Evolutionary conservation across 2,888 invertebrate genomes (phyloP).

Genomic region (Trichopria drosophilae): DNA sequence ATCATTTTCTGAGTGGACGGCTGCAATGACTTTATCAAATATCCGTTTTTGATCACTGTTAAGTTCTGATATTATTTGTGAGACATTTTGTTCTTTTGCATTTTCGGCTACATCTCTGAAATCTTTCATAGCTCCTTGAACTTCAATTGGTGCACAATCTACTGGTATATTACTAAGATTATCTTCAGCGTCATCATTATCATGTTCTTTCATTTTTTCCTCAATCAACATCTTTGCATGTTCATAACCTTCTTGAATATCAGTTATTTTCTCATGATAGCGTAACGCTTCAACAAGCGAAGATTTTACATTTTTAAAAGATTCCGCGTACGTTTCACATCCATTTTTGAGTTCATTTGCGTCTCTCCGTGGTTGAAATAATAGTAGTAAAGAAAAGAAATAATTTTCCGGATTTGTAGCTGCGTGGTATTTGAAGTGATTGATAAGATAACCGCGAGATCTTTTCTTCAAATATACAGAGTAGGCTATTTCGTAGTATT

Average conservation of each 20-base stretch:
- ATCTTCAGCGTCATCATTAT: background rate
- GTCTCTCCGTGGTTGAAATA: constrained; percentile 30
- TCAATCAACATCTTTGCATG: background rate
- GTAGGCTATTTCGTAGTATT: constrained; percentile 6
- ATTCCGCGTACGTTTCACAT: constrained; percentile 26
- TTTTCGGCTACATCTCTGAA: constrained; percentile 6
- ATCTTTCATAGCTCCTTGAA: constrained; percentile 22
- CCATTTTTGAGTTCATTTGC: constrained; percentile 18
- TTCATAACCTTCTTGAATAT: background rate
- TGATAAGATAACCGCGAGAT: constrained; percentile 40
- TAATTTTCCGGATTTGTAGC: constrained; percentile 22
- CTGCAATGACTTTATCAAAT: constrained; percentile 25
- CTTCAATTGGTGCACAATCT: constrained; percentile 22
- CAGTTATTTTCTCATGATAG: constrained; percentile 12
- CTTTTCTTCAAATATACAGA: constrained; percentile 31
- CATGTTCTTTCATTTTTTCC: constrained; percentile 9
- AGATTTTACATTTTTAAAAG: constrained; percentile 30
- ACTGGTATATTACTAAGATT: constrained; percentile 1
- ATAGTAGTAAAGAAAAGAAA: constrained; percentile 26
- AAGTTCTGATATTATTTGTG: constrained; percentile 29
- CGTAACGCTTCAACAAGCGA: constrained; percentile 22
- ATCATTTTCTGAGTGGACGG: constrained; percentile 10
- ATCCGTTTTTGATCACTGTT: constrained; percentile 34
- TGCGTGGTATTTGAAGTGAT: constrained; percentile 35
- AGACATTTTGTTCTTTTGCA: constrained; percentile 15